A percentile compares a stretch with the other conserved stretches of the same genome.
Evolutionary conservation across 2,113 vertebrate species (phyloP).

Genomic region (Malaclemys terrapin): DNA sequence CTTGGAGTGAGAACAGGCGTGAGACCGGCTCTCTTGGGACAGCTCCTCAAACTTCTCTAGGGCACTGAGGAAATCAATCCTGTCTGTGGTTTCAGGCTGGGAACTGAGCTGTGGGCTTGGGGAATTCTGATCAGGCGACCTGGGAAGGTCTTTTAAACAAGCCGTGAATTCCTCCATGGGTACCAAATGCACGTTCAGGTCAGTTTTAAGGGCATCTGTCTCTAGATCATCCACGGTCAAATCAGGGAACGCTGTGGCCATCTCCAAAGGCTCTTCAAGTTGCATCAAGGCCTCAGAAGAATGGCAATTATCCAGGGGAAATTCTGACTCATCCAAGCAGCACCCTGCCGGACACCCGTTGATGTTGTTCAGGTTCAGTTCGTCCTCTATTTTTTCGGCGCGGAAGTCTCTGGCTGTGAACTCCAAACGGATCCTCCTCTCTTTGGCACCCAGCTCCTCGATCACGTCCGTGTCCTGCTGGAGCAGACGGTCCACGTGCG

Average conservation of each 20-base stretch:
- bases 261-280: conserved; percentile 71
- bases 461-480: conserved; percentile 55
- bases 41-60: conserved; percentile 94
- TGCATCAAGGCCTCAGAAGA: conserved; percentile 79
- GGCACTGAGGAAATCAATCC: conserved; percentile 95
- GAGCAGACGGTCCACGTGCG: conserved; percentile 67
- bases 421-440: conserved; percentile 79
- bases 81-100: conserved; percentile 79
- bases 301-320: conserved; percentile 79
- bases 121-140: conserved; percentile 78
- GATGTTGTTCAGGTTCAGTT: conserved; percentile 85
- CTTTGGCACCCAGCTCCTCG: conserved; percentile 62
- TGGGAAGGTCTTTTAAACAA: conserved; percentile 76
- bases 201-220: conserved; percentile 82
- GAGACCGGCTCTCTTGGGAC: conserved; percentile 84
- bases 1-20: conserved; percentile 79
- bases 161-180: conserved; percentile 82
- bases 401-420: conserved; percentile 76
- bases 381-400: conserved; percentile 82
- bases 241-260: conserved; percentile 71
- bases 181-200: conserved; percentile 79
- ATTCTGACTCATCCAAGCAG: conserved; percentile 71
- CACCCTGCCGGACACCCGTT: conserved; percentile 79
- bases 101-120: conserved; percentile 62
- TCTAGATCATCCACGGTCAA: conserved; percentile 82